These are phyloP conservation scores for Sinopyrophorus schimmeli DNA, from an alignment of 2,888 invertebrate species.

Conservation along the genomic window DNA sequence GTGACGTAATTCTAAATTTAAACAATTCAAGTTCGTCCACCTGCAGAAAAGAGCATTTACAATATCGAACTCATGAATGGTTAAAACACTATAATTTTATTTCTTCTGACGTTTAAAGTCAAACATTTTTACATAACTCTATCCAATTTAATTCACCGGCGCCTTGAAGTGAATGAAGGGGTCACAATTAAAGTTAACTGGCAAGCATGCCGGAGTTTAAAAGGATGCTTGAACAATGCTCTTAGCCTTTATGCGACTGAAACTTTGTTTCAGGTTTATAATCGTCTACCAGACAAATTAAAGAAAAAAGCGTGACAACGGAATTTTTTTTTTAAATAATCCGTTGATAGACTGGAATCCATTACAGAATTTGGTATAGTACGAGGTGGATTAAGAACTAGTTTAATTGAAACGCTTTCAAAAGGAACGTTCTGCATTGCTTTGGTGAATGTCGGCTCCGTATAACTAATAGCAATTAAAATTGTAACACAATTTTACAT, in stretches of 20 bases:
- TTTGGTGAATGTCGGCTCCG: slow-evolving; percentile 1
- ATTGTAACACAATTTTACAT: slow-evolving; percentile 3
- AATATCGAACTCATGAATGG: not conserved
- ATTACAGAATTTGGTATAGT: too few species aligned
- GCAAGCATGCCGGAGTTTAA: slow-evolving; percentile 30
- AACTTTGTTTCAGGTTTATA: too few species aligned
- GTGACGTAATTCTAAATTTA: too few species aligned
- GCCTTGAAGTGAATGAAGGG: slow-evolving; percentile 35
- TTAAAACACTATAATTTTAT: slow-evolving; percentile 4
- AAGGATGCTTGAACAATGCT: slow-evolving; percentile 16
- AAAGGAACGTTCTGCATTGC: slow-evolving; percentile 5
- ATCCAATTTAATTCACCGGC: slow-evolving; percentile 37
- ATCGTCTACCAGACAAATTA: too few species aligned
- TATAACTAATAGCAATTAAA: slow-evolving; percentile 9
- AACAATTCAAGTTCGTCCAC: too few species aligned
- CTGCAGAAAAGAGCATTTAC: too few species aligned
- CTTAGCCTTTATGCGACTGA: too few species aligned
- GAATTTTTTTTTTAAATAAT: too few species aligned
- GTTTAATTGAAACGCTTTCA: slow-evolving; percentile 6
- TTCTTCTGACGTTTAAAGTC: slow-evolving; percentile 14
- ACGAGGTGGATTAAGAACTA: slow-evolving; percentile 12
- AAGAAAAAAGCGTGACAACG: too few species aligned
- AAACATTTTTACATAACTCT: slow-evolving; percentile 27
- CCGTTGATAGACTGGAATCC: too few species aligned
- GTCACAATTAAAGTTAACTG: slow-evolving; percentile 41